phyloP scores from a whole-genome alignment of 2,888 invertebrate species.

The Galerucella pusilla region DNA sequence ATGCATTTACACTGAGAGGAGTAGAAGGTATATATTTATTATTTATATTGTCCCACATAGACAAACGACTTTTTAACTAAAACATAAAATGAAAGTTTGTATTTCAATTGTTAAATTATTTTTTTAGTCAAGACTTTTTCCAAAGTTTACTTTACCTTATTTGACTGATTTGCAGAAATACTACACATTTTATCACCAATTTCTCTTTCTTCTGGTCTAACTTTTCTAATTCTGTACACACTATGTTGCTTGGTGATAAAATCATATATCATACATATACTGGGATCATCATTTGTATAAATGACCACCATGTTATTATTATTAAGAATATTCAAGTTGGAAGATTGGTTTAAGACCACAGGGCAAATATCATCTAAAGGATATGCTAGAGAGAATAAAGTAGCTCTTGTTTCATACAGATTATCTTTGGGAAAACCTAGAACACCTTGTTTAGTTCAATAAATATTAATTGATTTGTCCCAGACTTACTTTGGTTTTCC shows the following conservation, averaged over 20 bases:
- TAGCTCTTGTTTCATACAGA: constrained; percentile 71
- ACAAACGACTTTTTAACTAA: constrained; percentile 58
- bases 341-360: constrained; percentile 76
- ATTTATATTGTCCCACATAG: constrained; percentile 58
- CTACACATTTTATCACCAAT: constrained; percentile 53
- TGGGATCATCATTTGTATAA: constrained; percentile 80
- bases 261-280: constrained; percentile 85
- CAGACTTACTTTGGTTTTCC: constrained; percentile 63
- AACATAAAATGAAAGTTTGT: constrained; percentile 37
- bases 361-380: constrained; percentile 93
- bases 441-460: constrained; percentile 15
- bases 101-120: too few relatives aligned
- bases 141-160: constrained; percentile 48
- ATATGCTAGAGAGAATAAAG: constrained; percentile 87
- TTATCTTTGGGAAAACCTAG: constrained; percentile 44
- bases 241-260: constrained; percentile 82
- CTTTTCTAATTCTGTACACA: constrained; percentile 82
- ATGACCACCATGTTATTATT: constrained; percentile 75
- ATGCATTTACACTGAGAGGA: constrained; percentile 55
- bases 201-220: constrained; percentile 75
- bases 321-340: constrained; percentile 71
- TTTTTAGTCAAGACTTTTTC: too few relatives aligned
- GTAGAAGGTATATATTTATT: constrained; percentile 52
- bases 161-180: constrained; percentile 51
- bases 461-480: background rate